Evolutionary conservation across 2,888 invertebrate species (phyloP).

Genomic region (Aphelenchoides bicaudatus): DNA sequence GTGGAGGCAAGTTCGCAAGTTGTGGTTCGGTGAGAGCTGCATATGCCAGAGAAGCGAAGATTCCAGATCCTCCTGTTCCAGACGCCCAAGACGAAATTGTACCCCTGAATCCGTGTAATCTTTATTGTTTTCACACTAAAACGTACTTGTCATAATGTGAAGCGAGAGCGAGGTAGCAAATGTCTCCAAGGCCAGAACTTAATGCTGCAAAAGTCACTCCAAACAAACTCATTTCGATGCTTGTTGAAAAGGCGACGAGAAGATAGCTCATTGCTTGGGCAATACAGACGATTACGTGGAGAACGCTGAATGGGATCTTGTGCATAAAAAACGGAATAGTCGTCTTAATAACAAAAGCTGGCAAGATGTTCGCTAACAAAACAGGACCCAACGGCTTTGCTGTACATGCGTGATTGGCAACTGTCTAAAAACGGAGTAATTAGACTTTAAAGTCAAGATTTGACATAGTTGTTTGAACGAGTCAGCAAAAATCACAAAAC

Average conservation of each 20-base stretch:
- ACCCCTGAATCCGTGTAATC: too few relatives aligned
- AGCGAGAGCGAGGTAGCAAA: slow-evolving; percentile 73
- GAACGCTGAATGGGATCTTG: slow-evolving; percentile 47
- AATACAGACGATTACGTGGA: slow-evolving; percentile 44
- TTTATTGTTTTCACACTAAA: too few relatives aligned
- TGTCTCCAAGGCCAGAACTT: slow-evolving; percentile 76
- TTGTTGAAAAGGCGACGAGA: slow-evolving; percentile 53
- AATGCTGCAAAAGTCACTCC: slow-evolving; percentile 73
- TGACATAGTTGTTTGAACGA: too few relatives aligned
- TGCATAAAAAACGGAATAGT: slow-evolving; percentile 70
- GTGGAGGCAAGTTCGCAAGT: slow-evolving; percentile 61
- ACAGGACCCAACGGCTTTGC: slow-evolving; percentile 65
- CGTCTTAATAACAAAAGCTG: slow-evolving; percentile 71
- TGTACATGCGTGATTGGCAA: slow-evolving; percentile 29
- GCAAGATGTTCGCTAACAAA: slow-evolving; percentile 75
- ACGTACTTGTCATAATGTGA: slow-evolving; percentile 69
- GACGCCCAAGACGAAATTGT: slow-evolving; percentile 80
- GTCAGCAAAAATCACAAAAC: too few relatives aligned
- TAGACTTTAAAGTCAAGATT: too few relatives aligned
- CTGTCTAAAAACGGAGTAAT: too few relatives aligned
- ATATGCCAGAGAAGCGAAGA: slow-evolving; percentile 61
- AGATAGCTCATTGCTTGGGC: slow-evolving; percentile 51
- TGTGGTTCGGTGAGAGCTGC: slow-evolving; percentile 69
- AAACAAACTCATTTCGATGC: slow-evolving; percentile 44
- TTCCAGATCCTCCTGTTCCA: slow-evolving; percentile 75